These are phyloP conservation scores for Erynnis tages DNA, from an alignment of 2,888 invertebrate genomes.

Conservation along the genomic window DNA sequence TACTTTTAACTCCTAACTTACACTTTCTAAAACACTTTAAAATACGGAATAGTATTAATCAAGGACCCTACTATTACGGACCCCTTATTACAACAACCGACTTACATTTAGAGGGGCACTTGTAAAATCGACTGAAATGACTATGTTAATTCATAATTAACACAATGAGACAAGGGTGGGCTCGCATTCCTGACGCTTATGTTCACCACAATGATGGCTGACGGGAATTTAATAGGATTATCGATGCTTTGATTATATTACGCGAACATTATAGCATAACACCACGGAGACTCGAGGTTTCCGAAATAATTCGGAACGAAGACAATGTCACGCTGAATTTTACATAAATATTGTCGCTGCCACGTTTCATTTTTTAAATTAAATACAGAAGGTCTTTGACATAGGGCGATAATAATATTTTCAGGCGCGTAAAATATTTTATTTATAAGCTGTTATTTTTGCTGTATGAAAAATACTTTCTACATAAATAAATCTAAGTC, in stretches of 20 bases:
- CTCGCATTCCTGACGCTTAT: constrained; percentile 11
- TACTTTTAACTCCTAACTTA: no score
- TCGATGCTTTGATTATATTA: background rate
- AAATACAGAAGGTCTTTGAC: no score
- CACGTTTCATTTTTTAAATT: no score
- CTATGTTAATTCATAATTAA: constrained; percentile 26
- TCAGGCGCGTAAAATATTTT: no score
- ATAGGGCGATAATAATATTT: no score
- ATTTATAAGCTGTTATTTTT: no score
- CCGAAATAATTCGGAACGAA: no score
- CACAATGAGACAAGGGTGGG: constrained; percentile 21
- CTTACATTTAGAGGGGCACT: constrained; percentile 20
- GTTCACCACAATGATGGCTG: constrained; percentile 10
- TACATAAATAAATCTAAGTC: no score
- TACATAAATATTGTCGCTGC: no score
- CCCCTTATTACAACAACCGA: constrained; percentile 6
- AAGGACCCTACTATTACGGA: background rate
- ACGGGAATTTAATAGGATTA: constrained; percentile 10
- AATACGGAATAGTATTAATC: constrained; percentile 2
- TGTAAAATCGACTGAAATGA: constrained; percentile 23
- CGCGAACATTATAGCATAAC: background rate
- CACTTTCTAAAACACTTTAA: background rate
- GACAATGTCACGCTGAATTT: no score
- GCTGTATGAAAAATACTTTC: no score
- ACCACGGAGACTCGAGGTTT: background rate